Percentiles rank a stretch among this genome's conserved stretches.
Evolutionary conservation across 2,888 invertebrate species (phyloP).

Genomic region (Empis stercorea): DNA sequence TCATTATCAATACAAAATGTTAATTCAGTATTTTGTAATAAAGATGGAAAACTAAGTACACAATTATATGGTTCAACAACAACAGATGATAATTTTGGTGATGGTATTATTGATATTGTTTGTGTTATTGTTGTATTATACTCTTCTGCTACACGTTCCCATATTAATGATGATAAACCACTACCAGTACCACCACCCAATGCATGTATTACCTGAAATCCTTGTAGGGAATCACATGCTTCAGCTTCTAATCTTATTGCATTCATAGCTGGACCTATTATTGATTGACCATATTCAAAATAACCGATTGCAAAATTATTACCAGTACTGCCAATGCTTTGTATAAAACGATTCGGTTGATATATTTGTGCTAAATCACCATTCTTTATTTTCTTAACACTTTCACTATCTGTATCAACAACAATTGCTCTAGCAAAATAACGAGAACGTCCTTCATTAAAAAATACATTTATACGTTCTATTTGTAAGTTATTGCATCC

Average conservation of each 20-base stretch:
- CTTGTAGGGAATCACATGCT: slow-evolving; percentile 37
- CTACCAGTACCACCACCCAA: slow-evolving; percentile 64
- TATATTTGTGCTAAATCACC: slow-evolving; percentile 49
- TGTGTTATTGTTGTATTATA: slow-evolving; percentile 61
- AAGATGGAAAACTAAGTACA: slow-evolving; percentile 22
- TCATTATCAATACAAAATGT: slow-evolving; percentile 31
- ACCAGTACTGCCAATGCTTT: slow-evolving; percentile 41
- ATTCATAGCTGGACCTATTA: slow-evolving; percentile 25
- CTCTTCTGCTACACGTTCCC: slow-evolving; percentile 57
- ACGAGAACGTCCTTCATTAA: slow-evolving; percentile 44
- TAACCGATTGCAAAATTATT: slow-evolving; percentile 57
- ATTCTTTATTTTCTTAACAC: slow-evolving; percentile 43
- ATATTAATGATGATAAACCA: slow-evolving; percentile 59
- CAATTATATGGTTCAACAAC: slow-evolving; percentile 32
- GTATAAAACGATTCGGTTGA: slow-evolving; percentile 55
- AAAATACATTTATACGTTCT: slow-evolving; percentile 48
- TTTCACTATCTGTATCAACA: slow-evolving; percentile 56
- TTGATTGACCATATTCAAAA: slow-evolving; percentile 28
- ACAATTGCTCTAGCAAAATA: slow-evolving; percentile 56
- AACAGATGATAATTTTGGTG: slow-evolving; percentile 25
- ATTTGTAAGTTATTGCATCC: slow-evolving; percentile 51
- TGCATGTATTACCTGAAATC: slow-evolving; percentile 55
- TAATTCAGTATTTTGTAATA: slow-evolving; percentile 24
- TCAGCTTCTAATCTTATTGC: slow-evolving; percentile 26
- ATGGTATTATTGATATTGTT: slow-evolving; percentile 49